Evolutionary conservation across 1,140 invertebrate species (phyloP).

Genomic region (Drosophila rhopaloa): DNA sequence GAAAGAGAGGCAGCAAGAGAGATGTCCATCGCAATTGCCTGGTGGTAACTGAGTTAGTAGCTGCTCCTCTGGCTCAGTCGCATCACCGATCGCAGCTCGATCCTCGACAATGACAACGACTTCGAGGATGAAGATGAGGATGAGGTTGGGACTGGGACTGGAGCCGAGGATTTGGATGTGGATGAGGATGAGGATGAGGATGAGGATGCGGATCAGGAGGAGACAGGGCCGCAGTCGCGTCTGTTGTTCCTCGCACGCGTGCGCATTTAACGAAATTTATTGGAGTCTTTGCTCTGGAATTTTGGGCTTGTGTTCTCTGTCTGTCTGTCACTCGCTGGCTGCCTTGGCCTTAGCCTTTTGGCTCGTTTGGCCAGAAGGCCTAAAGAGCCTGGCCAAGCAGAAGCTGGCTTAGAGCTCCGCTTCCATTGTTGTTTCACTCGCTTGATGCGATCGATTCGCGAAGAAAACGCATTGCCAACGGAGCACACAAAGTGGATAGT

Average conservation of each 20-base stretch:
- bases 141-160: neutral
- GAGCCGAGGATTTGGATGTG: neutral
- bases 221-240: slow-evolving; percentile 12
- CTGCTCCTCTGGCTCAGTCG: slow-evolving; percentile 42
- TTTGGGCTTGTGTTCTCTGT: slow-evolving; percentile 80
- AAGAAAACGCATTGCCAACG: slow-evolving; percentile 59
- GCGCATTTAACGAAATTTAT: slow-evolving; percentile 84
- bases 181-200: slow-evolving; percentile 1
- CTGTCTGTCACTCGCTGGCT: slow-evolving; percentile 72
- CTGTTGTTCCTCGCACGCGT: slow-evolving; percentile 73
- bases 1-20: slow-evolving; percentile 40
- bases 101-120: slow-evolving; percentile 39
- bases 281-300: slow-evolving; percentile 79
- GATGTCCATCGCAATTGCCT: slow-evolving; percentile 77
- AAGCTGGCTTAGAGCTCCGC: slow-evolving; percentile 25
- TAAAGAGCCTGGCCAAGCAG: slow-evolving; percentile 2
- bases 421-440: slow-evolving; percentile 64
- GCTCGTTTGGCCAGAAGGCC: slow-evolving; percentile 14
- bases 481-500: slow-evolving; percentile 31
- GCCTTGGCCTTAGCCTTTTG: slow-evolving; percentile 17
- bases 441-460: slow-evolving; percentile 76
- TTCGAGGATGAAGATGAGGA: slow-evolving; percentile 13
- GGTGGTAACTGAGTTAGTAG: slow-evolving; percentile 79
- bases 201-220: slow-evolving; percentile 20
- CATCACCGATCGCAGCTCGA: slow-evolving; percentile 24